A percentile compares a stretch with the other conserved stretches of the same genome.
These are phyloP conservation scores for Porites cylindrica DNA, from an alignment of 92 coral and sea anemone genomes.

Conservation along the genomic window DNA sequence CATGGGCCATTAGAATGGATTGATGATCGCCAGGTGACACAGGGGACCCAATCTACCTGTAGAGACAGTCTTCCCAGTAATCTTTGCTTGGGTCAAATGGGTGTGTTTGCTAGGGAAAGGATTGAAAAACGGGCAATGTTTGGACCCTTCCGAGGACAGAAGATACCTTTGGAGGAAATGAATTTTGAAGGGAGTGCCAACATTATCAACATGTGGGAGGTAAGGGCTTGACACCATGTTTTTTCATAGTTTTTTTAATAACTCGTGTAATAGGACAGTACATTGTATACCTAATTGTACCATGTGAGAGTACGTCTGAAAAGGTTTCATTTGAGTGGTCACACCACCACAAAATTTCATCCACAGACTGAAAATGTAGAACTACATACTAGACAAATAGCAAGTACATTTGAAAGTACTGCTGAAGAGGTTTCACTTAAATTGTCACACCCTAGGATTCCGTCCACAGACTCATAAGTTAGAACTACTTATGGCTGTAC, in stretches of 20 bases:
- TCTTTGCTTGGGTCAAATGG: constrained; percentile 39
- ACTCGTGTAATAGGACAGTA: neutral
- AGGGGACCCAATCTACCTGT: neutral
- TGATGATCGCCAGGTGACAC: constrained; percentile 9
- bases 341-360: too few species aligned
- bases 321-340: too few species aligned
- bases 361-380: too few species aligned
- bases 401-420: too few species aligned
- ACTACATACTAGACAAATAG: too few species aligned
- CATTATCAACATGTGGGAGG: constrained; percentile 42
- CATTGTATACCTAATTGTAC: neutral
- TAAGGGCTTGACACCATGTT: constrained; percentile 1
- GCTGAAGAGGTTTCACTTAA: too few species aligned
- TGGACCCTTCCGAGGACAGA: constrained; percentile 50
- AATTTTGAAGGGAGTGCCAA: neutral
- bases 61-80: constrained; percentile 28
- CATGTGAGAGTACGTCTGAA: too few species aligned
- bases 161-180: constrained; percentile 16
- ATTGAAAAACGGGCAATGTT: constrained; percentile 46
- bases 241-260: neutral
- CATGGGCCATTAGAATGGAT: constrained; percentile 52
- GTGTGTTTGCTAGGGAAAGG: constrained; percentile 40
- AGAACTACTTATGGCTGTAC: too few species aligned
- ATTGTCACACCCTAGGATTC: too few species aligned
- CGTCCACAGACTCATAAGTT: too few species aligned